Evolutionary conservation across 2,797 vertebrate genomes (phyloP), one percentile per base, ranked within the genome.

Genomic region (Urophycis tenuis): DNA sequence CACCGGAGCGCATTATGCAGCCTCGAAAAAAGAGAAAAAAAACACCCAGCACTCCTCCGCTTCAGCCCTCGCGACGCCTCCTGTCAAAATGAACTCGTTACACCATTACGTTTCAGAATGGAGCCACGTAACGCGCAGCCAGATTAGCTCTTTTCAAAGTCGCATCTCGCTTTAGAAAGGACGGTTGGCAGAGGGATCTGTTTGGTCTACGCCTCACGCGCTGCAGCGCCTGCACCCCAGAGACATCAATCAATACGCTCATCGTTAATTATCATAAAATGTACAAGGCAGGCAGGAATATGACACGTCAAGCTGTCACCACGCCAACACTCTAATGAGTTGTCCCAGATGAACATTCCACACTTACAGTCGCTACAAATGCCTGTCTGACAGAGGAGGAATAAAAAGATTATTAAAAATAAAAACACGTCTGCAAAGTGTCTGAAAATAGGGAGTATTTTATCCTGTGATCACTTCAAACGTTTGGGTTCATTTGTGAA

Each of bases 261-360:
- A 74, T 82, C 79, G 80, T 82, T 83, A 85, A 90, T 86, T 86
- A 88, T 81, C 73, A 81, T 84, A 77, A 85, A 82, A 84, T 82
- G 4, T 77, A 80, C 79, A 25, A 60, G 53, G 53, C 67, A 79
- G 29, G 64, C 74, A 80, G 70, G 74, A 81, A 85, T 77, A 82
- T 88, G 84, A 83, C 78, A 82, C 75, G 78, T 80, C 79, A 82
- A 72, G 69, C 76, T 84, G 84, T 89, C 87, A 86, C 77, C 75
- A 39, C 81, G 72, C 10, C 22, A 22, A 71, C 74, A 25, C 10
- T 3, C 39, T 86, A 84, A 88, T 77, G 80, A 87, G 78, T 81
- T 81, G 41, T 78, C 33, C 9, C 12, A 78, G 75, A 85, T 84
- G 83, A 86, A 79, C 34, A 78, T 87, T 77, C 75, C 25, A 76